phyloP scores from a whole-genome alignment of 30 jellyfish, hydroid and myxozoan genomes.

The Rhopilema esculentum region DNA sequence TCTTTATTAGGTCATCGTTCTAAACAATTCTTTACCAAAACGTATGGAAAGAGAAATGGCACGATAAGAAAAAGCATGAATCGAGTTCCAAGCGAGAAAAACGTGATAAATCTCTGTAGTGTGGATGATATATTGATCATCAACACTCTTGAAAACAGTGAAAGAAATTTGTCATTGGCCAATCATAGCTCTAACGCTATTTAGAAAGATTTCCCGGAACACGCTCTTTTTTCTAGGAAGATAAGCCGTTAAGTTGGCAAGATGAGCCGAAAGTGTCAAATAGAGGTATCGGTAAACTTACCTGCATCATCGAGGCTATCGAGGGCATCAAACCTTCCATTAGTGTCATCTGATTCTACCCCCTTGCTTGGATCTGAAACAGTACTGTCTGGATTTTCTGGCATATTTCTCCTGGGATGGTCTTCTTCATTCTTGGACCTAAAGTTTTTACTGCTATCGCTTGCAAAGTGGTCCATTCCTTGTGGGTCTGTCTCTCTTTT shows the following conservation, averaged over 20 bases:
- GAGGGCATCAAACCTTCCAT: constrained; percentile 15
- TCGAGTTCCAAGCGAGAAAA: no score
- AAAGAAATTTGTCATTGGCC: no score
- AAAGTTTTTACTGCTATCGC: not conserved
- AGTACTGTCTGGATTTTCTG: not conserved
- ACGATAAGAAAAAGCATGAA: no score
- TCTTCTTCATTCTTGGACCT: not conserved
- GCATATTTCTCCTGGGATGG: not conserved
- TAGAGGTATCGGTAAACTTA: not conserved
- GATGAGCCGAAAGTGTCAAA: not conserved
- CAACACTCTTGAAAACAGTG: no score
- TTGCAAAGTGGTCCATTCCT: not conserved
- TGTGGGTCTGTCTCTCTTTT: not conserved
- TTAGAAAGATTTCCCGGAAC: no score
- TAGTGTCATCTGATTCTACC: not conserved
- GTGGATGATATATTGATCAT: no score
- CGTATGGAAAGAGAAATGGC: no score
- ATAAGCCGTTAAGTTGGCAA: not conserved
- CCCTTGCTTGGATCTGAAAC: not conserved
- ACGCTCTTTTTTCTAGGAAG: no score
- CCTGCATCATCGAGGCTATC: constrained; percentile 18
- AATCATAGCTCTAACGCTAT: no score
- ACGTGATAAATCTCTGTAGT: no score
- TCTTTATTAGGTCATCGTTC: no score
- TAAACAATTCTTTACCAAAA: no score